A percentile compares a stretch with the other conserved stretches of the same genome.
These are phyloP conservation scores for Cochlearius cochlearius DNA, from an alignment of 2,113 vertebrate species.

Conservation along the genomic window DNA sequence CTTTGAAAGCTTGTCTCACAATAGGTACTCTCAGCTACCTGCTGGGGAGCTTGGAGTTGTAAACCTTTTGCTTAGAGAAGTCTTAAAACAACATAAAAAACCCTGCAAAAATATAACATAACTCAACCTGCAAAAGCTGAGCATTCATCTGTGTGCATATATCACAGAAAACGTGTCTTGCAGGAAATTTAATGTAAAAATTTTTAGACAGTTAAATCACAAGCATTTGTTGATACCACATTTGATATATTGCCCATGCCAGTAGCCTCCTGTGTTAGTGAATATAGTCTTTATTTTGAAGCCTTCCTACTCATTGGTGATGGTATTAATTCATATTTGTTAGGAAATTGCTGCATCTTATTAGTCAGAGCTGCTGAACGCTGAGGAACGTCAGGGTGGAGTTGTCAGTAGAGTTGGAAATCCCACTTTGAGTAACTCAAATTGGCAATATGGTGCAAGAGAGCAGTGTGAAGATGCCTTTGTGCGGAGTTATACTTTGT, in stretches of 20 bases:
- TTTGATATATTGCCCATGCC: not conserved
- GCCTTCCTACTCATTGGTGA: not conserved
- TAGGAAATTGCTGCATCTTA: not conserved
- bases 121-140: not conserved
- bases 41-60: not conserved
- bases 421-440: not conserved
- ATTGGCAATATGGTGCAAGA: not conserved
- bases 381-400: rapidly evolving
- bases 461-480: not conserved
- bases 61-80: not conserved
- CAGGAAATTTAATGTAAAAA: not conserved
- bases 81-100: not conserved
- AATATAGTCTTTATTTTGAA: not conserved
- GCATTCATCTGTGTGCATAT: not conserved
- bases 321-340: not conserved
- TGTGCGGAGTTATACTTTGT: not conserved
- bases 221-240: not conserved
- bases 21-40: not conserved
- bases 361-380: not conserved
- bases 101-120: not conserved
- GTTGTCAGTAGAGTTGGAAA: not conserved
- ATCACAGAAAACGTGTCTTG: not conserved
- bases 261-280: not conserved
- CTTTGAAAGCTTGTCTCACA: not conserved
- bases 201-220: not conserved